These are phyloP conservation scores for Vombatus ursinus DNA, from an alignment of 2,113 vertebrate genomes.

Conservation along the genomic window DNA sequence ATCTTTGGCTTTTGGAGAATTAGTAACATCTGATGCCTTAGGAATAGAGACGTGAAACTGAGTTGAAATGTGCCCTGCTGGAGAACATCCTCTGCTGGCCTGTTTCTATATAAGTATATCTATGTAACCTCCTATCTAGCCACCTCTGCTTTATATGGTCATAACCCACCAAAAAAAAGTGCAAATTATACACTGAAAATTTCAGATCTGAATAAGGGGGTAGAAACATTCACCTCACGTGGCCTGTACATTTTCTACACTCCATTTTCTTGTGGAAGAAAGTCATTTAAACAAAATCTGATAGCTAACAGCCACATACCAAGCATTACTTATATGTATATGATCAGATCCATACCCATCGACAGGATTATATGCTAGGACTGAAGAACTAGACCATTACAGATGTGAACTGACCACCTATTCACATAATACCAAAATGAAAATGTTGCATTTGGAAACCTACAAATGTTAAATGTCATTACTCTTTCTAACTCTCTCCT, in stretches of 20 bases:
- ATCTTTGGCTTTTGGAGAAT: slow-evolving; percentile 84
- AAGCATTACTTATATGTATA: slow-evolving; percentile 78
- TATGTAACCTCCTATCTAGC: slow-evolving; percentile 78
- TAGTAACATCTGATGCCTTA: slow-evolving; percentile 82
- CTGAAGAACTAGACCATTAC: slow-evolving; percentile 46
- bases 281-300: slow-evolving; percentile 83
- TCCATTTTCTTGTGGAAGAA: slow-evolving; percentile 74
- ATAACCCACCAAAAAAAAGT: slow-evolving; percentile 77
- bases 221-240: slow-evolving; percentile 79
- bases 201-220: slow-evolving; percentile 76
- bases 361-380: slow-evolving; percentile 56
- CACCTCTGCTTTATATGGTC: slow-evolving; percentile 80
- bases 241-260: slow-evolving; percentile 80
- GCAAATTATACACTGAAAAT: slow-evolving; percentile 84
- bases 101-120: slow-evolving; percentile 77
- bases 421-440: slow-evolving; percentile 39
- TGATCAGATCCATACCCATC: slow-evolving; percentile 54
- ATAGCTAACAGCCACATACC: slow-evolving; percentile 79
- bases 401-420: slow-evolving; percentile 49
- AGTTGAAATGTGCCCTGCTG: slow-evolving; percentile 82
- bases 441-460: slow-evolving; percentile 20
- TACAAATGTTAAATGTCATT: slow-evolving; percentile 19
- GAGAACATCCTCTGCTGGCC: slow-evolving; percentile 72
- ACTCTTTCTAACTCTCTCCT: slow-evolving; percentile 38
- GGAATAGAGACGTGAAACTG: slow-evolving; percentile 83